These are phyloP conservation scores for Xanthorhoe spadicearia DNA, from an alignment of 2,888 invertebrate species.

Conservation along the genomic window DNA sequence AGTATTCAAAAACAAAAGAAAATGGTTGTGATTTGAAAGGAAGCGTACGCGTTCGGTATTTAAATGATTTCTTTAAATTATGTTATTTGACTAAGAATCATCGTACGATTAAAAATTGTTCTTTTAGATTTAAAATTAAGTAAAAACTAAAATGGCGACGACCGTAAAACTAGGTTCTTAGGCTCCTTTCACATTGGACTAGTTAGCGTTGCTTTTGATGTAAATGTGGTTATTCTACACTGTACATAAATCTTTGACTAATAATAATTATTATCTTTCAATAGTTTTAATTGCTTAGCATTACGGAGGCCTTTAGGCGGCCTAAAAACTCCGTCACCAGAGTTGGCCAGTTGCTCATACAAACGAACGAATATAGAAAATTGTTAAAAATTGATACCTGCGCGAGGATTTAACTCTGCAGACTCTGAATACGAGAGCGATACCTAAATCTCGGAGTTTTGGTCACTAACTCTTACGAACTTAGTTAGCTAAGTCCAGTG, in stretches of 20 bases:
- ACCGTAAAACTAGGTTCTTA: not conserved
- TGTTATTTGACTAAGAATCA: slow-evolving; percentile 4
- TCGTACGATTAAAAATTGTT: not conserved
- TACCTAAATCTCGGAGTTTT: too few relatives aligned
- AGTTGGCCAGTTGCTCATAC: too few relatives aligned
- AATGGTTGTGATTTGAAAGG: slow-evolving; percentile 21
- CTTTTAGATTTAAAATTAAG: slow-evolving; percentile 5
- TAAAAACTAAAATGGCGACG: slow-evolving; percentile 1
- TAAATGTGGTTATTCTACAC: not conserved
- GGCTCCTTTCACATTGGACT: not conserved
- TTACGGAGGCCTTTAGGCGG: too few relatives aligned
- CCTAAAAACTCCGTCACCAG: too few relatives aligned
- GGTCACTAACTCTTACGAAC: too few relatives aligned
- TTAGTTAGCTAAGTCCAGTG: not conserved
- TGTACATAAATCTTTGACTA: too few relatives aligned
- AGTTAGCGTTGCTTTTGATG: not conserved
- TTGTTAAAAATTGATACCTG: too few relatives aligned
- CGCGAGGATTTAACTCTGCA: too few relatives aligned
- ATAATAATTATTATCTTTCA: too few relatives aligned
- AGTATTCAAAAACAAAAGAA: slow-evolving; percentile 5
- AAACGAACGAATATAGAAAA: too few relatives aligned
- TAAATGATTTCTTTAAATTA: not conserved
- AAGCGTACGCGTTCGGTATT: not conserved
- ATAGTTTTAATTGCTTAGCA: too few relatives aligned
- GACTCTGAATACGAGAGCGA: too few relatives aligned